Conservation (phyloP, 2,888 invertebrate species). For the Euplexia lucipara region DNA sequence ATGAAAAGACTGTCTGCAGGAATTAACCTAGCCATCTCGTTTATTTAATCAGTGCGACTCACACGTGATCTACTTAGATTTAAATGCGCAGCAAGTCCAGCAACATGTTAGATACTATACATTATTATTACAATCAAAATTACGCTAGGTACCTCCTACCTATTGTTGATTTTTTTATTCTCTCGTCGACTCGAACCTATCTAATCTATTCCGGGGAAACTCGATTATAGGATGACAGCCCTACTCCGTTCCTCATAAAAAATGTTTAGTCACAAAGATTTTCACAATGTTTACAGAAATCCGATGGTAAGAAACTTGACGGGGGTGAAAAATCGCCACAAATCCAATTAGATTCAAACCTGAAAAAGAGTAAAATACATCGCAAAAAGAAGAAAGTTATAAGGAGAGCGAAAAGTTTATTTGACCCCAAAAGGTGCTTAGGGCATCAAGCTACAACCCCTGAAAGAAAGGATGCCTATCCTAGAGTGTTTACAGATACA, state of each 20-base stretch:
- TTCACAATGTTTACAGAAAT: slow-evolving; percentile 40
- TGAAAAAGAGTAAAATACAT: slow-evolving; percentile 64
- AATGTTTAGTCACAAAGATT: slow-evolving; percentile 1
- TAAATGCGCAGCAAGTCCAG: no score
- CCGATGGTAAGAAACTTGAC: slow-evolving; percentile 48
- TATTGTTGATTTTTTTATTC: no score
- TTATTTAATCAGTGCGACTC: no score
- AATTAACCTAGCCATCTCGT: no score
- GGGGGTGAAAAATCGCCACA: slow-evolving; percentile 52
- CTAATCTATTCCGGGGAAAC: no score
- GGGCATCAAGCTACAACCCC: slow-evolving; percentile 50
- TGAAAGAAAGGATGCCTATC: slow-evolving; percentile 56
- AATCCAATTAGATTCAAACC: slow-evolving; percentile 42
- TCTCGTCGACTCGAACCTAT: no score
- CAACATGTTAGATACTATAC: no score
- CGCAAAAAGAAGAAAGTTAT: slow-evolving; percentile 64
- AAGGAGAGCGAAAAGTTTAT: slow-evolving; percentile 69
- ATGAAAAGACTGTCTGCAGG: no score
- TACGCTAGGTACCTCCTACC: no score
- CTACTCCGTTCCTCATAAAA: background rate
- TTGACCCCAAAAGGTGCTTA: slow-evolving; percentile 40
- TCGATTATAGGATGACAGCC: no score
- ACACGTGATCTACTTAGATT: no score
- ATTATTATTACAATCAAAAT: no score
- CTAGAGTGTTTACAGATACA: slow-evolving; percentile 35